Evolutionary conservation across 2,113 vertebrate species (phyloP).

Genomic region (Semnornis frantzii): DNA sequence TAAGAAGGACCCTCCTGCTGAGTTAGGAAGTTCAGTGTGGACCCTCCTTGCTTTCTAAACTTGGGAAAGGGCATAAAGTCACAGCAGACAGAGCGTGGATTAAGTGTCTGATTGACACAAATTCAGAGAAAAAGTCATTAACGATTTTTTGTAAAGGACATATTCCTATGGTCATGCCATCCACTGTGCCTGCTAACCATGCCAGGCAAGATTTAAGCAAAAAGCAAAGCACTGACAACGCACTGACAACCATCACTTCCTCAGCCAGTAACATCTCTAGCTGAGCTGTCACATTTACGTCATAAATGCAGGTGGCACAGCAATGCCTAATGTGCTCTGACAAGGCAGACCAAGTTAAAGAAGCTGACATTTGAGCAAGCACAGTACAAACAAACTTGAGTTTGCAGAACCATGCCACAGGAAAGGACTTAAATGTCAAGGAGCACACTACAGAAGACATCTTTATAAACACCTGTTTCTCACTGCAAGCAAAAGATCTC

Average conservation of each 20-base stretch:
- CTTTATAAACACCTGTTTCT: not conserved
- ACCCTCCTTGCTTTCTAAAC: not conserved
- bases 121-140: not conserved
- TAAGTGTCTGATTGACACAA: not conserved
- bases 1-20: not conserved
- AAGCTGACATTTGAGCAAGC: not conserved
- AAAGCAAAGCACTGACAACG: not conserved
- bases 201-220: not conserved
- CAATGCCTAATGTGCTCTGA: not conserved
- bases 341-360: too few relatives aligned
- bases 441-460: not conserved
- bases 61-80: not conserved
- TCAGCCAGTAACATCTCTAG: not conserved
- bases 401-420: not conserved
- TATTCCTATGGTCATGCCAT: rapidly evolving
- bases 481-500: not conserved
- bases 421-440: not conserved
- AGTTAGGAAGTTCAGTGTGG: not conserved
- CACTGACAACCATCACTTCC: not conserved
- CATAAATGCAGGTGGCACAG: not conserved
- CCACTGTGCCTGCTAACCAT: not conserved
- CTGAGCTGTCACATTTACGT: not conserved
- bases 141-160: not conserved
- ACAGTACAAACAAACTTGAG: not conserved
- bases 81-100: not conserved